Evolutionary conservation across 2,113 vertebrate genomes (phyloP).

Genomic region (Fukomys damarensis): DNA sequence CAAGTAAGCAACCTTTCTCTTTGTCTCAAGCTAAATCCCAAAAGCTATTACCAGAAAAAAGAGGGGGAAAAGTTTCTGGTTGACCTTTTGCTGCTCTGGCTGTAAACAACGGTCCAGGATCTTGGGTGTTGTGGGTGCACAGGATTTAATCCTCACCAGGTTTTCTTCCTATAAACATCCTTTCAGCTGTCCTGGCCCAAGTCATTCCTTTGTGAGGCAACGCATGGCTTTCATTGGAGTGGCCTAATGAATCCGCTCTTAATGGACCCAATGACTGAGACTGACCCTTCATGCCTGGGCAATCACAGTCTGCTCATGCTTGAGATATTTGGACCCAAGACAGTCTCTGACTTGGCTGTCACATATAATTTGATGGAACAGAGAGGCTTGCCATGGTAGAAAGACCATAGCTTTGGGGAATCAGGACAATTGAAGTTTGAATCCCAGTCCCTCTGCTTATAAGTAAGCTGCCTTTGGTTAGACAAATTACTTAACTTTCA

Average conservation of each 20-base stretch:
- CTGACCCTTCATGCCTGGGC: constrained; percentile 64
- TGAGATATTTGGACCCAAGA: constrained; percentile 66
- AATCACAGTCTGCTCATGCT: constrained; percentile 55
- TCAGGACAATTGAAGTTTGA: constrained; percentile 48
- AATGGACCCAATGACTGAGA: not conserved
- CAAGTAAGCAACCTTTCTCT: constrained; percentile 58
- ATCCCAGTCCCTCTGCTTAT: constrained; percentile 5
- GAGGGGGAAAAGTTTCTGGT: constrained; percentile 32
- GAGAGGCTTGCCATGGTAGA: not conserved
- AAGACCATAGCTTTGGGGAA: constrained; percentile 62
- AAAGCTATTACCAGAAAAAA: constrained; percentile 67
- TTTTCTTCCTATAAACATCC: constrained; percentile 74
- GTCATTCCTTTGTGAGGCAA: constrained; percentile 9
- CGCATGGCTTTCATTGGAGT: not conserved
- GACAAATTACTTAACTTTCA: constrained; percentile 31
- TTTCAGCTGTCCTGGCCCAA: constrained; percentile 69
- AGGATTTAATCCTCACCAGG: constrained; percentile 70
- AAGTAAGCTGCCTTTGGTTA: constrained; percentile 44
- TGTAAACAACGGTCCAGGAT: constrained; percentile 73
- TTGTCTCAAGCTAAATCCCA: constrained; percentile 71
- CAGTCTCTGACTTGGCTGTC: constrained; percentile 24
- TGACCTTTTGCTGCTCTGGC: constrained; percentile 61
- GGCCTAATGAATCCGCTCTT: constrained; percentile 33
- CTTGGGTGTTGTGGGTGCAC: constrained; percentile 11
- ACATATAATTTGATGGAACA: constrained; percentile 63